Conservation (phyloP, 64 coral and sea anemone species). For the Montipora capricornis region DNA sequence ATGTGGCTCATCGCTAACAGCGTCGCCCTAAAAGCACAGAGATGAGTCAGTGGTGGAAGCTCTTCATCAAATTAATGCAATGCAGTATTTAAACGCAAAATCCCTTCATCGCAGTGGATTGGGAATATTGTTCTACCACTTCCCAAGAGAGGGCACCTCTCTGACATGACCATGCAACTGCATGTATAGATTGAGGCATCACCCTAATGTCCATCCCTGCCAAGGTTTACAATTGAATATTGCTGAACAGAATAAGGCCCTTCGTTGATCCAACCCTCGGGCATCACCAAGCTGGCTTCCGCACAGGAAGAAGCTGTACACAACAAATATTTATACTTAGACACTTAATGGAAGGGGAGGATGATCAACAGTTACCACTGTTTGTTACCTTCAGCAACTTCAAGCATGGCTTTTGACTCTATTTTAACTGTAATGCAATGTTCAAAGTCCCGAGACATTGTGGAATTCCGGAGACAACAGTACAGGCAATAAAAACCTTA, state of each 20-base stretch:
- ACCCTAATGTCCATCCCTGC: no score
- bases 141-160: no score
- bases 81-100: no score
- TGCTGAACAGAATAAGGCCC: neutral
- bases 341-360: neutral
- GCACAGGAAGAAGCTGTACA: slow-evolving; percentile 6
- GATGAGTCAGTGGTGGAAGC: no score
- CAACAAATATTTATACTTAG: slow-evolving; percentile 24
- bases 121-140: no score
- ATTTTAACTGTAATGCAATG: neutral
- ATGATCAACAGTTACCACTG: neutral
- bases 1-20: no score
- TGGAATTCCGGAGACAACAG: neutral
- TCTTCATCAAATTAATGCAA: no score
- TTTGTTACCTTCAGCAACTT: slow-evolving; percentile 37
- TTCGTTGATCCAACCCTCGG: neutral
- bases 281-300: slow-evolving; percentile 21
- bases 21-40: no score
- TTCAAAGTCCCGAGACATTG: slow-evolving; percentile 21
- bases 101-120: no score
- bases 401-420: slow-evolving; percentile 56
- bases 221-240: no score
- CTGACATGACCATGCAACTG: no score
- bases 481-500: neutral
- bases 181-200: no score